Evolutionary conservation across 2,888 invertebrate genomes (phyloP), one percentile per base, ranked within the genome.

Genomic region (Siphlonurus alternatus): DNA sequence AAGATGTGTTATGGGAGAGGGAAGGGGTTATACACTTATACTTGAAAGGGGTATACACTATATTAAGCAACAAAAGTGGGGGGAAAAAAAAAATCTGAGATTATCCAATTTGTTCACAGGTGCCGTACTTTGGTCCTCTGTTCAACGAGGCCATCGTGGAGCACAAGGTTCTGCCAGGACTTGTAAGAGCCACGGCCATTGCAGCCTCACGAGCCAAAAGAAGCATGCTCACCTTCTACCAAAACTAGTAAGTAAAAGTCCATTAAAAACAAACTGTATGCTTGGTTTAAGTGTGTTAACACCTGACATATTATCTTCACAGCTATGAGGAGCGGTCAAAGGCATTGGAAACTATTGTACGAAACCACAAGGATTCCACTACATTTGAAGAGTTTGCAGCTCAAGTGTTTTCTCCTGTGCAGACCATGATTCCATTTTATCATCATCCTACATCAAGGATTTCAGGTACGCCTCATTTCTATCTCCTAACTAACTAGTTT

Each of bases 121-220:
- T 91, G 69, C 88, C 89, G n/a, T 89, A 87, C 76, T 97, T 97
- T 79, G 98, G 98, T 0, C 95, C 98, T 2, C 77, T 99, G 67
- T 96, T 93, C 77, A 91, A 96, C 75, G 98, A 97, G 76, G 88
- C 91, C 69, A 84, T 90, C 65, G 83, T 90, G 22, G 86, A 86
- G 70, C 82, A 81, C 67, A 79, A 79, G 67, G 81, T 86, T 66
- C 74, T 94, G 69, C 92, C 97, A 24, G 89, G 89, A 61, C 80
- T 98, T 64, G 90, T 97, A 18, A 80, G 93, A 65, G 87, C 90
- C 63, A 93, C 96, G 25, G 95, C 94, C 63, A 83, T 94, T 67
- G 89, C 90, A 73, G 97, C 95, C 63, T 95, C 95, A 70, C 84
- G 95, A 67, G 88, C 92, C 1, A 93, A 94, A 74, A 84, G 97